phyloP scores from a whole-genome alignment of 1,140 invertebrate genomes.

The Drosophila azteca region DNA sequence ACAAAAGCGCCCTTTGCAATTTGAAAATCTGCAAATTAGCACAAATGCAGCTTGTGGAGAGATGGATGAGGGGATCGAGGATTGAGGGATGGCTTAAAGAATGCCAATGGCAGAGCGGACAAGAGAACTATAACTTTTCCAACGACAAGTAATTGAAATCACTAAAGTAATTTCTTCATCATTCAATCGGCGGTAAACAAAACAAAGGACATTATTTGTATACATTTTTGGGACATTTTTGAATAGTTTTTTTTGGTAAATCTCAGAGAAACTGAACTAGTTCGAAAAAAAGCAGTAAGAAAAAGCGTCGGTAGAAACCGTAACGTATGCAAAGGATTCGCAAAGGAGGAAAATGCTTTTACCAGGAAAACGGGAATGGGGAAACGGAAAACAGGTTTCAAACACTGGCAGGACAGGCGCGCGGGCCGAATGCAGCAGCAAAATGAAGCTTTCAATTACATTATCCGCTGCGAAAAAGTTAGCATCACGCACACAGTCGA shows the following conservation, averaged over 20 bases:
- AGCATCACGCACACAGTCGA: constrained; percentile 71
- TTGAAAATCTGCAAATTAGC: constrained; percentile 80
- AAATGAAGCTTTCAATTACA: constrained; percentile 77
- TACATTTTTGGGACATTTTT: too few species aligned
- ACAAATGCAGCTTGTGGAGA: constrained; percentile 58
- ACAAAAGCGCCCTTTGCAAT: constrained; percentile 67
- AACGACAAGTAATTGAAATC: too few species aligned
- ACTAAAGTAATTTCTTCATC: too few species aligned
- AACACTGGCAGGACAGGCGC: not conserved
- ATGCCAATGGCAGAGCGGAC: too few species aligned
- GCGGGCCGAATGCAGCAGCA: constrained; percentile 45
- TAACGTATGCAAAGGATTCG: too few species aligned
- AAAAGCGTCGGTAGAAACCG: too few species aligned
- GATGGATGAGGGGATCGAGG: constrained; percentile 8
- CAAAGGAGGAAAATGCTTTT: not conserved
- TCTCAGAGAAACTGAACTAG: too few species aligned
- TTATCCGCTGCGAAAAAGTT: constrained; percentile 68
- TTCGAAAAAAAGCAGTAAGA: too few species aligned
- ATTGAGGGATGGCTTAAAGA: constrained; percentile 11
- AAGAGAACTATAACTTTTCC: not conserved
- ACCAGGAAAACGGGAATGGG: constrained; percentile 15
- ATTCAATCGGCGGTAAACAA: too few species aligned
- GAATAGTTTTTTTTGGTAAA: too few species aligned
- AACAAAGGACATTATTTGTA: too few species aligned
- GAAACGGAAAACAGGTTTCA: constrained; percentile 36